Percentiles rank a stretch among this genome's conserved stretches.
These are phyloP conservation scores for Phenganax subtilis DNA, from an alignment of 92 coral and sea anemone genomes.

Conservation along the genomic window DNA sequence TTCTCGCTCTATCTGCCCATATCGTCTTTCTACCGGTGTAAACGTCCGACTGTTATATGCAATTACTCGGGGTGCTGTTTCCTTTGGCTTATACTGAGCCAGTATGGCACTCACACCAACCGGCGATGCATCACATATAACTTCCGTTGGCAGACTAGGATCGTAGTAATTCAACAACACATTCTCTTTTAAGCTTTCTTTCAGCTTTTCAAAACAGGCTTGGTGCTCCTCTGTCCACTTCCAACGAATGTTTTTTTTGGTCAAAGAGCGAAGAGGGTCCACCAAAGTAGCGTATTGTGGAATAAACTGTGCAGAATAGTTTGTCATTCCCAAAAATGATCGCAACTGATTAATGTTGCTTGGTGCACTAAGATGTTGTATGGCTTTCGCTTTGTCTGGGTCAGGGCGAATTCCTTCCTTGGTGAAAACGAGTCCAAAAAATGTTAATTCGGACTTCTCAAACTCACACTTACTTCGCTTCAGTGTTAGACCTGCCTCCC, in stretches of 20 bases:
- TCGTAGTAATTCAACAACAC: background rate
- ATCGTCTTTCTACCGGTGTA: background rate
- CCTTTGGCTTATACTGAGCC: background rate
- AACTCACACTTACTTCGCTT: slow-evolving; percentile 14
- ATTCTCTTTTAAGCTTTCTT: background rate
- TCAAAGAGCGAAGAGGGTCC: too few species aligned
- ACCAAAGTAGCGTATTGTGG: too few species aligned
- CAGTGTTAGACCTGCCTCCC: background rate
- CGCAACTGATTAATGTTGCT: too few species aligned
- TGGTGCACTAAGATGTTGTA: too few species aligned
- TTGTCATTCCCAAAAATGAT: too few species aligned
- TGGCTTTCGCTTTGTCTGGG: background rate
- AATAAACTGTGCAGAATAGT: too few species aligned
- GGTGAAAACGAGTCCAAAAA: slow-evolving; percentile 13
- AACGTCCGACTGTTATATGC: slow-evolving; percentile 1
- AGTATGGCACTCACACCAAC: slow-evolving; percentile 13
- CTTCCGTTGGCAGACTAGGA: background rate
- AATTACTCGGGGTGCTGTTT: background rate
- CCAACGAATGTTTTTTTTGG: too few species aligned
- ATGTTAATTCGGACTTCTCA: background rate
- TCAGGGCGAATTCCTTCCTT: background rate
- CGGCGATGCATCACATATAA: slow-evolving; percentile 3
- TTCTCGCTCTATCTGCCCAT: slow-evolving; percentile 13
- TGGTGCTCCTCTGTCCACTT: too few species aligned
- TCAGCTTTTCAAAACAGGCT: background rate